Conservation (phyloP, 37 sponge, comb jelly and placozoan genomes). For the Haliclona indistincta region DNA sequence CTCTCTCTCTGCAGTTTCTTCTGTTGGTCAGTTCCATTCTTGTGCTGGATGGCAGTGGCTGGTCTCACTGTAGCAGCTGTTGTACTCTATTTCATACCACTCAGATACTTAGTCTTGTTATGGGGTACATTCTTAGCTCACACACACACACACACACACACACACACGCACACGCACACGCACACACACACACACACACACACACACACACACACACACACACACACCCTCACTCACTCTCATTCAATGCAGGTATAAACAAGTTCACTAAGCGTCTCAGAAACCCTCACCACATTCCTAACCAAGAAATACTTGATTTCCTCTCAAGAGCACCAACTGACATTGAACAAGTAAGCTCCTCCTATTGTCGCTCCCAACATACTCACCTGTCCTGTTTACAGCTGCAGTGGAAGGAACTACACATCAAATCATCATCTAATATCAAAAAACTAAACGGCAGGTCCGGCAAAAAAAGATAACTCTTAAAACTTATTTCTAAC, state of each 20-base stretch:
- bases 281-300: slow-evolving; percentile 80
- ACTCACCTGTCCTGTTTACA: neutral
- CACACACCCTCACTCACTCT: too few relatives aligned
- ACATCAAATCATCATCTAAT: too few relatives aligned
- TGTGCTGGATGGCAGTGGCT: slow-evolving; percentile 72
- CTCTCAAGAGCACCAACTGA: slow-evolving; percentile 82
- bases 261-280: slow-evolving; percentile 83
- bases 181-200: slow-evolving; percentile 5
- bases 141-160: slow-evolving; percentile 1
- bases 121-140: slow-evolving; percentile 51
- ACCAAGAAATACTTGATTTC: slow-evolving; percentile 89
- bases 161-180: slow-evolving; percentile 26
- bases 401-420: neutral
- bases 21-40: slow-evolving; percentile 90
- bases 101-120: slow-evolving; percentile 66
- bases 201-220: slow-evolving; percentile 1
- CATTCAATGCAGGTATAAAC: slow-evolving; percentile 67
- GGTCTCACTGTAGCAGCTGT: slow-evolving; percentile 46
- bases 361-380: neutral
- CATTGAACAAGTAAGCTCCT: slow-evolving; percentile 54
- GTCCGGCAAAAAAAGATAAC: too few relatives aligned
- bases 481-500: too few relatives aligned
- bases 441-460: too few relatives aligned
- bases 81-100: slow-evolving; percentile 75
- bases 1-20: slow-evolving; percentile 57